Conservation (phyloP, 2,888 invertebrate species). For the Tipula confusa region DNA sequence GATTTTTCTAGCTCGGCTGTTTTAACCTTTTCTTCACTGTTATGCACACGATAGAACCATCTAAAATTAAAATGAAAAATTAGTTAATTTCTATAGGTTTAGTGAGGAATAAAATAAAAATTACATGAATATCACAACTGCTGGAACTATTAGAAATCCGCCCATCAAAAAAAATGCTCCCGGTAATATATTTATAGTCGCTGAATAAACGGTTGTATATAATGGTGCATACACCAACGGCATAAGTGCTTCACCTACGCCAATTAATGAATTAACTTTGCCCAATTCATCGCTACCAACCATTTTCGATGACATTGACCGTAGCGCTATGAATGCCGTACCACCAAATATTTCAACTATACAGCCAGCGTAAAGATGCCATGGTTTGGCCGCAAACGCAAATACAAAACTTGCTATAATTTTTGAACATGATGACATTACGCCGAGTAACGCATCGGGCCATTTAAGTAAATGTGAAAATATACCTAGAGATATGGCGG, state of each 20-base stretch:
- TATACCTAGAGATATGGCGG: background rate
- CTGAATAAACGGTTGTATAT: slow-evolving; percentile 34
- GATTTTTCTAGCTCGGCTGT: background rate
- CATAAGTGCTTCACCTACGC: background rate
- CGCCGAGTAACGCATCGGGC: background rate
- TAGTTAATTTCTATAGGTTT: background rate
- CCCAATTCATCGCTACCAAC: background rate
- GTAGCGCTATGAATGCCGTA: background rate
- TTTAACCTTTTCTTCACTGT: slow-evolving; percentile 30
- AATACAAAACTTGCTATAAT: background rate
- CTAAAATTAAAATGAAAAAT: background rate
- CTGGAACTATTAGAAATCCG: slow-evolving; percentile 51
- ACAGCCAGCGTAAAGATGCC: background rate
- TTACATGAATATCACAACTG: slow-evolving; percentile 48
- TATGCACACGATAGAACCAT: slow-evolving; percentile 34
- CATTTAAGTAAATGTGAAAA: background rate
- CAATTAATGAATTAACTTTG: background rate
- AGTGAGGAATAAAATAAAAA: background rate
- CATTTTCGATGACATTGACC: background rate
- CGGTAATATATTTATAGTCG: slow-evolving; percentile 51
- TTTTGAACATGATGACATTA: background rate
- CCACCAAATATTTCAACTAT: background rate
- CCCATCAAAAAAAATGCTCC: slow-evolving; percentile 52
- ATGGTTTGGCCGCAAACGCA: background rate
- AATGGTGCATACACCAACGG: background rate